Base-by-base conservation (phyloP, 2,797 vertebrate species). In the Coreius guichenoti region DNA sequence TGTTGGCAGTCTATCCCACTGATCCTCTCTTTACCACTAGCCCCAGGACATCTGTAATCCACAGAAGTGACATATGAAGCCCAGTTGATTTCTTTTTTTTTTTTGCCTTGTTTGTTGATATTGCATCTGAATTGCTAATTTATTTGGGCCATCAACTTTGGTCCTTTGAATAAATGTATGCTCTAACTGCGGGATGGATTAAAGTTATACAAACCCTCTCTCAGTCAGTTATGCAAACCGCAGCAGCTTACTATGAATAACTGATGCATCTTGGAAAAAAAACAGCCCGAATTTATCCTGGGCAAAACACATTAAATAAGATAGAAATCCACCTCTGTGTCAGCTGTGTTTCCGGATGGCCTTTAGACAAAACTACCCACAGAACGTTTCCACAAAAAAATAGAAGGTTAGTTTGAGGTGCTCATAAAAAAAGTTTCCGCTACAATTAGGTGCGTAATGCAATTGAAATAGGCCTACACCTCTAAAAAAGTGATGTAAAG, bases 71-170 rank as follows among this genome's bases (percentile, higher is more conserved):
- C 86, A 87, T 63, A 75, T 45, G 77, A 87, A 88, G 79, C 87
- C 80, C 31, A 61, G 81, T 87, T 86, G 86, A 83, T 79, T 86
- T 73, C 31, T 68, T 81, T 89, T 81, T 23, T 21, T 89, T 84
- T 74, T 69, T 81, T 17, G 33, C 65, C 75, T 86, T 89, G 86
- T 82, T 88, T 89, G 77, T 87, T 88, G 86, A 87, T 90, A 69
- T 82, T 80, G 51, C 69, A 87, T 87, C 61, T 86, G 82, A 82
- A 88, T 87, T 87, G 85, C 86, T 87, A 89, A 88, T 89, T 82
- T 85, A 86, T 76, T 84, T 83, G 80, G 78, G 80, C 83, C 51
- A 85, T 81, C 77, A 86, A 87, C 76, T 81, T 87, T 76, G 81
- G 67, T 82, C 80, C 67, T 82, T 77, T 86, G 82, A 89, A 89